Base-by-base conservation (phyloP, 1,140 invertebrate genomes). In the Drosophila parvula region DNA sequence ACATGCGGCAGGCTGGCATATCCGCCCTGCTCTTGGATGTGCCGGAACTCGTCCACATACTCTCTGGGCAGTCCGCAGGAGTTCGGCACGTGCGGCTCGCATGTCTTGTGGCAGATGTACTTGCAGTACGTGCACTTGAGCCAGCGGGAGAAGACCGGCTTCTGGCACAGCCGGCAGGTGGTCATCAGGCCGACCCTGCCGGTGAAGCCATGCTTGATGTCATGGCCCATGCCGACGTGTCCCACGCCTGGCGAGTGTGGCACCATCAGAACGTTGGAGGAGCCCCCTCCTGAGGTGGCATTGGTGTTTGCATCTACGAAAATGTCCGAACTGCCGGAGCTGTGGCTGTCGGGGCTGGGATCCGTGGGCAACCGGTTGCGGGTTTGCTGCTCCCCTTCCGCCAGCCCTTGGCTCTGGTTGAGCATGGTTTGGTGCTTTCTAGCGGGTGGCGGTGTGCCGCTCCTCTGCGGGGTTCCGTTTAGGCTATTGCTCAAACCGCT, bases 71-170 rank as follows among this genome's bases (percentile, higher is more conserved):
- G 93, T 40, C 97, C 97, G 93, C 98, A 99, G 34, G 97, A 97
- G 2, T 97, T 96, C 78, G 97, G 96, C 73, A 98, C 98, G 94
- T 97, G 97, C 28, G 94, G 94, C 84, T 97, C 96, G 93, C 98
- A 99, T 86, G 98, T 97, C 85, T 96, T 94, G 91, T 91, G 94
- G 93, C 97, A 99, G 84, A 97, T 97, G 93, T 97, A 99, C 93
- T 98, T 98, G 94, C 98, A 99, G 91, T 98, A 97, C 92, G 96
- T 98, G 93, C 98, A 99, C 92, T 97, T 98, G 55, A 97, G 94
- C 18, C 83, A 71, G 47, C 96, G 97, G 90, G 97, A 95, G 85
- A 98, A 96, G 94, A 99, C 97, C 92, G 97, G 97, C 91, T 98
- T 97, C 68, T 96, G 95, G 92, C 98, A 99, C 84, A 96, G 96